These are phyloP conservation scores for Ochotona princeps DNA, from an alignment of 2,113 vertebrate species.

Conservation along the genomic window DNA sequence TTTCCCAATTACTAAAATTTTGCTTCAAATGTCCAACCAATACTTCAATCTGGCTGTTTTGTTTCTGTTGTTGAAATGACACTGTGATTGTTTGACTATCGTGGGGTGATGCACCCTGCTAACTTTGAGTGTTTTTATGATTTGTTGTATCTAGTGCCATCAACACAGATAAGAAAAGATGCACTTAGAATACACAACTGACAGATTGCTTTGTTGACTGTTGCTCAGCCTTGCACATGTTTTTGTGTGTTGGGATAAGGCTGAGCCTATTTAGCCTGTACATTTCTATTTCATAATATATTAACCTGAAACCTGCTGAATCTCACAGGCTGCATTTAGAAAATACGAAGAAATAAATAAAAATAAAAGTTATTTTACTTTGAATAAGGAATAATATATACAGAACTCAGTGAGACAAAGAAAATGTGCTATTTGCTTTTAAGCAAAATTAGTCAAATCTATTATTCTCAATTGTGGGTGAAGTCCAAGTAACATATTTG, in stretches of 20 bases:
- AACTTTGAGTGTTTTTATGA: constrained; percentile 60
- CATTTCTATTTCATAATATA: fast-evolving
- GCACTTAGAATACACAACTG: neutral
- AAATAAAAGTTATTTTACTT: neutral
- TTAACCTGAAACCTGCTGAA: neutral
- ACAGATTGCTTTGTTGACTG: neutral
- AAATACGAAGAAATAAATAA: neutral
- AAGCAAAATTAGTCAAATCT: neutral
- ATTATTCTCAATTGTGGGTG: no score
- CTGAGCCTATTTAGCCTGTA: neutral
- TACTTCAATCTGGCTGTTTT: constrained; percentile 47
- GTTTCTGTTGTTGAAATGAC: constrained; percentile 37
- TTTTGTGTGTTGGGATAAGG: neutral
- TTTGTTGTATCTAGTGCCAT: constrained; percentile 27
- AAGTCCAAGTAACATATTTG: no score
- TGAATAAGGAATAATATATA: neutral
- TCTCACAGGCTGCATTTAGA: neutral
- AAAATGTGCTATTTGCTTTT: neutral
- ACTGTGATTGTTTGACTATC: constrained; percentile 33
- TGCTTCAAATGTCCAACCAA: constrained; percentile 24
- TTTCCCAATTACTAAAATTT: constrained; percentile 44
- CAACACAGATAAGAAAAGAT: neutral
- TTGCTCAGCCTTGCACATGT: neutral
- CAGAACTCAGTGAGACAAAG: neutral
- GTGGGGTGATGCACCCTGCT: constrained; percentile 45